Percentiles rank a stretch among this genome's conserved stretches.
These are phyloP conservation scores for Thamnophis elegans DNA, from an alignment of 2,797 vertebrate genomes.

Conservation along the genomic window DNA sequence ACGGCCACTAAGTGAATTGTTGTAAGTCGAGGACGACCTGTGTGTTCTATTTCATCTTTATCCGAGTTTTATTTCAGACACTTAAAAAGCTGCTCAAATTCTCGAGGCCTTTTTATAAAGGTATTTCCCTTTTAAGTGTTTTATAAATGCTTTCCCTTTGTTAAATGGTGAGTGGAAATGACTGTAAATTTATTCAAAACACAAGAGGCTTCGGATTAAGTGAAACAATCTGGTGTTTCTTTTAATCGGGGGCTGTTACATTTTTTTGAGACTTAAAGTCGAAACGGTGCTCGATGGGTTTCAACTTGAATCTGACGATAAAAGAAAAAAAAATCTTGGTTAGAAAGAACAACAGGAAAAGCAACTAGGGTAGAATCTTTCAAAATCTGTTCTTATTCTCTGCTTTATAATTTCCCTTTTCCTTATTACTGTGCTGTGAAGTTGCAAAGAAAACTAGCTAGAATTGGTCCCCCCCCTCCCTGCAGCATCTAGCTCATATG, in stretches of 20 bases:
- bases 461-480: neutral
- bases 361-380: neutral
- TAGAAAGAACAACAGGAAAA: neutral
- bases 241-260: neutral
- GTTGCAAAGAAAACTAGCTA: neutral
- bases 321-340: neutral
- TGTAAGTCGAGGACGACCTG: too few species aligned
- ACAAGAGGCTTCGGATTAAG: neutral
- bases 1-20: too few species aligned
- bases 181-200: neutral
- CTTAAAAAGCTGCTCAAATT: too few species aligned
- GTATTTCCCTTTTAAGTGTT: too few species aligned
- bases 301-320: neutral
- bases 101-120: conserved; percentile 47
- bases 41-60: too few species aligned
- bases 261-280: neutral
- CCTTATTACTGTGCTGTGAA: neutral
- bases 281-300: neutral
- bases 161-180: too few species aligned
- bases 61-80: too few species aligned
- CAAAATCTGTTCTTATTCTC: neutral
- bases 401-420: neutral
- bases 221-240: neutral
- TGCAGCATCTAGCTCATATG: neutral
- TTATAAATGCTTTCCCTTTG: too few species aligned